Evolutionary conservation across 1,140 invertebrate species (phyloP).

Genomic region (Lasioglossum baleicum): DNA sequence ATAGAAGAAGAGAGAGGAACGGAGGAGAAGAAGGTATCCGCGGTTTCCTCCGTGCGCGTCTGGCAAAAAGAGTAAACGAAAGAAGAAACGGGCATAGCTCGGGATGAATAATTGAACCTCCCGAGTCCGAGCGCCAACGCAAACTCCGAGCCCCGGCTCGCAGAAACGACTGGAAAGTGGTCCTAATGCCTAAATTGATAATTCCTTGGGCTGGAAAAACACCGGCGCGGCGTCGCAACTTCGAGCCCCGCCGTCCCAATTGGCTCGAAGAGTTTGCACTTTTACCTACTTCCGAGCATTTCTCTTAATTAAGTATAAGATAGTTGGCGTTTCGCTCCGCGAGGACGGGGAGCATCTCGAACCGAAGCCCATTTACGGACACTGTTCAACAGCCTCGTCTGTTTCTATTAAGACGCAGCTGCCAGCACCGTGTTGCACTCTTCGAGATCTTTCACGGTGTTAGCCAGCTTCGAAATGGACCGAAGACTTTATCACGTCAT

Average conservation of each 20-base stretch:
- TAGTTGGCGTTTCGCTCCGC: conserved; percentile 21
- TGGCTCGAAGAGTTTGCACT: conserved; percentile 26
- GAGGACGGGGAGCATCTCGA: not conserved
- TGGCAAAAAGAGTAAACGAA: conserved; percentile 55
- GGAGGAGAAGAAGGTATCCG: conserved; percentile 21
- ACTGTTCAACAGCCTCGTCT: not conserved
- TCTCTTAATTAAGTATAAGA: conserved; percentile 34
- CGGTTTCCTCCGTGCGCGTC: conserved; percentile 44
- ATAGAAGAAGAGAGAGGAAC: not conserved
- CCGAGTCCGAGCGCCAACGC: conserved; percentile 50
- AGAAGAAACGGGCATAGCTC: conserved; percentile 34
- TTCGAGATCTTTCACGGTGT: not conserved
- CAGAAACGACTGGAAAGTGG: conserved; percentile 44
- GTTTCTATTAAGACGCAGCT: not conserved
- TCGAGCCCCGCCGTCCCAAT: conserved; percentile 8
- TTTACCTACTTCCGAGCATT: conserved; percentile 39
- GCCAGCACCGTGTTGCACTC: too few species aligned
- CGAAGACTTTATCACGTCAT: too few species aligned
- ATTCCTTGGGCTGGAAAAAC: conserved; percentile 41
- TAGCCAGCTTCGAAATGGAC: not conserved
- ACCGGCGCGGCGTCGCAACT: not conserved
- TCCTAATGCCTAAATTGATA: conserved; percentile 61
- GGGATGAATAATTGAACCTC: conserved; percentile 65
- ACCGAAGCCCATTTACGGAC: not conserved
- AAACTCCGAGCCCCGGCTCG: conserved; percentile 34